Evolutionary conservation across 2,113 vertebrate species (phyloP).

Genomic region (Zootoca vivipara): DNA sequence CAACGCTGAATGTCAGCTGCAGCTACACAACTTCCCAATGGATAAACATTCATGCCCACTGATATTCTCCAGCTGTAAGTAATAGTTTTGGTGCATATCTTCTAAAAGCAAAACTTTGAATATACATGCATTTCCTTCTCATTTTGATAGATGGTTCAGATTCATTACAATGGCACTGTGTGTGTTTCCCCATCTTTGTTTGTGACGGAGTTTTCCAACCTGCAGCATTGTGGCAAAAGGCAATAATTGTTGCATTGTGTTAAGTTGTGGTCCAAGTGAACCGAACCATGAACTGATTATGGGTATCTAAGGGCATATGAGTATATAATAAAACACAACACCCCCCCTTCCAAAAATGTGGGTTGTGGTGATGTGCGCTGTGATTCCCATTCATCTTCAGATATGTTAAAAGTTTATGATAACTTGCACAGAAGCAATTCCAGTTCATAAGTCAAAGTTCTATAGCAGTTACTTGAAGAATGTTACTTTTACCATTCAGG

Average conservation of each 20-base stretch:
- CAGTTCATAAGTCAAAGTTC: slow-evolving; percentile 23
- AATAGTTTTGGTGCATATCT: slow-evolving; percentile 33
- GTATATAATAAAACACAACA: slow-evolving; percentile 20
- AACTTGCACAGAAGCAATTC: background rate
- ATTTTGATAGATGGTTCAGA: background rate
- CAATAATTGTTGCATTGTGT: background rate
- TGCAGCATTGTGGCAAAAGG: background rate
- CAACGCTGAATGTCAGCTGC: slow-evolving; percentile 94
- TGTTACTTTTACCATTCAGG: slow-evolving; percentile 27
- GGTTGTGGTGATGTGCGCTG: background rate
- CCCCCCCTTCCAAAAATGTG: background rate
- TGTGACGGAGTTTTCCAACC: rapidly evolving
- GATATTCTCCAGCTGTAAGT: slow-evolving; percentile 99
- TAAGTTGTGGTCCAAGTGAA: background rate
- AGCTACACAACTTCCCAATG: slow-evolving; percentile 98
- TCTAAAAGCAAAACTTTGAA: background rate
- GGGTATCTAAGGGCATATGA: background rate
- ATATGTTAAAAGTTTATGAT: slow-evolving; percentile 12
- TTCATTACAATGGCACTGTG: rapidly evolving
- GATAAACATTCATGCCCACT: slow-evolving; percentile 95
- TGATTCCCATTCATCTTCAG: background rate
- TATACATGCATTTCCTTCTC: background rate
- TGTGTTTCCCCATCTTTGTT: background rate
- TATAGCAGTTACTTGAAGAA: background rate
- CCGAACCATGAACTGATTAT: background rate